Evolutionary conservation across 2,113 vertebrate species (phyloP).

Genomic region (Mustela lutreola): DNA sequence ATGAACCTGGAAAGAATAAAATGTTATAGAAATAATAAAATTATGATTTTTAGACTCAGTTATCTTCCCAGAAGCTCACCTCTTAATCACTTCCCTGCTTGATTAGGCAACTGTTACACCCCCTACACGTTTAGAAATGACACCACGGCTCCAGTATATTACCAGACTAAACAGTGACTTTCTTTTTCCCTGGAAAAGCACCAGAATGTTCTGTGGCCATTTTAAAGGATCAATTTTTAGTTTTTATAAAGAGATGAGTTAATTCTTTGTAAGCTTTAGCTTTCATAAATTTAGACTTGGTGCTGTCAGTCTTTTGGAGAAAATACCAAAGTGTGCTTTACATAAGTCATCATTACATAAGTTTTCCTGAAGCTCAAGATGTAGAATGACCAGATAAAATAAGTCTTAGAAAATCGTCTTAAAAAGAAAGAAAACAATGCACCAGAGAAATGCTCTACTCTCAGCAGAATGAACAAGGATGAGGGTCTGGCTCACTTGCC

Average conservation of each 20-base stretch:
- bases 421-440: background rate
- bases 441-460: background rate
- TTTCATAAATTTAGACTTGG: background rate
- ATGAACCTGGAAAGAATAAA: background rate
- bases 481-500: background rate
- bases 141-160: background rate
- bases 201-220: background rate
- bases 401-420: background rate
- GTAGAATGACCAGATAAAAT: background rate
- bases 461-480: background rate
- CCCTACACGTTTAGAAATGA: background rate
- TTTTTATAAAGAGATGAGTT: background rate
- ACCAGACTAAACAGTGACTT: background rate
- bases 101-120: rapidly evolving
- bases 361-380: background rate
- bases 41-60: background rate
- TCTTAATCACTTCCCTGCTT: background rate
- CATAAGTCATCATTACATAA: background rate
- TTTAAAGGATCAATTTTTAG: background rate
- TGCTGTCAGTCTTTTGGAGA: background rate
- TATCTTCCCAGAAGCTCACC: background rate
- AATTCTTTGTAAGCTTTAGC: background rate
- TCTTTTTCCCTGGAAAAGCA: background rate
- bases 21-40: background rate
- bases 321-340: background rate